phyloP scores from a whole-genome alignment of 2,113 vertebrate species.

The Apistogramma diplotaenia region DNA sequence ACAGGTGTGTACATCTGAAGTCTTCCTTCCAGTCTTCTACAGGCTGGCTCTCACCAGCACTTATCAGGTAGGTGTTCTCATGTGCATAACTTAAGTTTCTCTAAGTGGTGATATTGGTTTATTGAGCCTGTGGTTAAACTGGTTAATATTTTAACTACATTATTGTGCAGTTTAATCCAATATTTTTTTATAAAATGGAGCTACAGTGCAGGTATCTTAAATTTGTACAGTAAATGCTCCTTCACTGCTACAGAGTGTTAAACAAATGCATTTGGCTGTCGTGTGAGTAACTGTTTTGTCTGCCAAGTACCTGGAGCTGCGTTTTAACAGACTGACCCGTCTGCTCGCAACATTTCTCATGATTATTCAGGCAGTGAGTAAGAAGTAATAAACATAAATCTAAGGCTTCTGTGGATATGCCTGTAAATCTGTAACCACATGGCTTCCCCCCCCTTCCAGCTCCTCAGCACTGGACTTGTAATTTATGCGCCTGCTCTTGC shows the following conservation, averaged over 20 bases:
- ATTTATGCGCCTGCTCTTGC: slow-evolving; percentile 94
- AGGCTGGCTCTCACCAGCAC: slow-evolving; percentile 89
- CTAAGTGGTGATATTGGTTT: too few species aligned
- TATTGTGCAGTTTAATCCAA: too few species aligned
- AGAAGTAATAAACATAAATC: not conserved
- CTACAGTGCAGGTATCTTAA: too few species aligned
- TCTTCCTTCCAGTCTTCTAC: slow-evolving; percentile 94
- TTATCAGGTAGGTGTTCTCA: slow-evolving; percentile 61
- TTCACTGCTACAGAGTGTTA: not conserved
- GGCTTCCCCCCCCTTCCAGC: slow-evolving; percentile 62
- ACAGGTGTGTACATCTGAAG: slow-evolving; percentile 81
- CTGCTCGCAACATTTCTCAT: slow-evolving; percentile 82
- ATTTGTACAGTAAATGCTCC: not conserved
- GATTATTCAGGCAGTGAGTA: slow-evolving; percentile 85
- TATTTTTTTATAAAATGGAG: too few species aligned
- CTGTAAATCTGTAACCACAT: not conserved
- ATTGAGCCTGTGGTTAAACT: not conserved
- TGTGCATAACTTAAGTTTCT: too few species aligned
- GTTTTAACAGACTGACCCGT: slow-evolving; percentile 84
- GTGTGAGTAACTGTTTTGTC: not conserved
- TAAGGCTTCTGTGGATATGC: not conserved
- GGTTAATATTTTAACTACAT: too few species aligned
- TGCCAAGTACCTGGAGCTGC: slow-evolving; percentile 85
- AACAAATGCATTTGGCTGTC: not conserved
- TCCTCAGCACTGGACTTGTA: slow-evolving; percentile 89